A percentile compares a stretch with the other conserved stretches of the same genome.
phyloP scores from a whole-genome alignment of 2,888 invertebrate species.

The Phyllotreta cruciferae region DNA sequence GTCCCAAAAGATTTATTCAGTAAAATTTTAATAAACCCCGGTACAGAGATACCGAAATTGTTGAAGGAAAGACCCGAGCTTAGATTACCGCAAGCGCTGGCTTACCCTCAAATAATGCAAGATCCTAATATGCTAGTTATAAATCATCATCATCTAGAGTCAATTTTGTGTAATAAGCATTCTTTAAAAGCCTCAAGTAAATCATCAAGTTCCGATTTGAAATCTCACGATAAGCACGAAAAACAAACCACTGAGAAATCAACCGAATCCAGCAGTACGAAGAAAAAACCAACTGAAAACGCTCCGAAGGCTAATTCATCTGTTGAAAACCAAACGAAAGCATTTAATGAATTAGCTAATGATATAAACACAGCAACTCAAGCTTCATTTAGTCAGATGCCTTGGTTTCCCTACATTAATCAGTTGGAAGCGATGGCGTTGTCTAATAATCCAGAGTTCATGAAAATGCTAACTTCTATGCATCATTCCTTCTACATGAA shows the following conservation, averaged over 20 bases:
- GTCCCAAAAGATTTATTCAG: constrained; percentile 80
- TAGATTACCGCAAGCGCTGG: constrained; percentile 75
- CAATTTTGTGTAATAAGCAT: constrained; percentile 62
- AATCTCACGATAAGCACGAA: constrained; percentile 43
- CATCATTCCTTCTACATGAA: constrained; percentile 62
- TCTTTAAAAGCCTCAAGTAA: constrained; percentile 26
- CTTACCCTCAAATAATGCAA: constrained; percentile 74
- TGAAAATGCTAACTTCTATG: constrained; percentile 63
- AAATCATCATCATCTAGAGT: constrained; percentile 76
- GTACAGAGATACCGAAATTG: constrained; percentile 77
- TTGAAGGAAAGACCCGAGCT: constrained; percentile 76
- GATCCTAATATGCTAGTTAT: constrained; percentile 82
- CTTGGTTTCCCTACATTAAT: constrained; percentile 75
- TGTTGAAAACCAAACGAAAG: constrained; percentile 35
- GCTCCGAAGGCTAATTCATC: constrained; percentile 20
- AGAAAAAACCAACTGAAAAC: constrained; percentile 29
- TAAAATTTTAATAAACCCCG: constrained; percentile 74
- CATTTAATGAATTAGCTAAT: constrained; percentile 61
- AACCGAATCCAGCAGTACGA: constrained; percentile 33
- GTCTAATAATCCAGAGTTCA: constrained; percentile 63
- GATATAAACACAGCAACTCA: constrained; percentile 75
- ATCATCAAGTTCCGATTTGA: constrained; percentile 29
- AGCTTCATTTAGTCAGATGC: constrained; percentile 75
- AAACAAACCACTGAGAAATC: constrained; percentile 48
- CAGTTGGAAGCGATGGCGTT: constrained; percentile 69